Evolutionary conservation across 2,888 invertebrate species (phyloP).

Genomic region (Cryptocheilus praepositus): DNA sequence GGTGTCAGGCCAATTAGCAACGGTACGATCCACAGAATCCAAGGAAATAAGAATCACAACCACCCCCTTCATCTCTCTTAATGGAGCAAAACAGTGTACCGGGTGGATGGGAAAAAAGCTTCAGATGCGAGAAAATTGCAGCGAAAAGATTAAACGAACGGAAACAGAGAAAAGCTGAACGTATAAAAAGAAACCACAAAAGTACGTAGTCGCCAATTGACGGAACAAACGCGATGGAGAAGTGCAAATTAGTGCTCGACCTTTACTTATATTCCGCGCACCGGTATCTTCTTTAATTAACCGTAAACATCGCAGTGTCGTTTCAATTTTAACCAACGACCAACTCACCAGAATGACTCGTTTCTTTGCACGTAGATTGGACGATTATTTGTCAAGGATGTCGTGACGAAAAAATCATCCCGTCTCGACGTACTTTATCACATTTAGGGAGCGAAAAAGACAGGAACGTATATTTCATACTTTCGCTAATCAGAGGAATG

Average conservation of each 20-base stretch:
- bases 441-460: neutral
- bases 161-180: neutral
- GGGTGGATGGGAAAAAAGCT: neutral
- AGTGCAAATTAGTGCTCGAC: constrained; percentile 27
- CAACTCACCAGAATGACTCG: neutral
- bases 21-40: neutral
- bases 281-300: constrained; percentile 26
- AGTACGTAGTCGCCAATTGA: constrained; percentile 7
- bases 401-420: neutral
- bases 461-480: neutral
- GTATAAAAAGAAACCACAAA: neutral
- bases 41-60: neutral
- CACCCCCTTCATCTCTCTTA: neutral
- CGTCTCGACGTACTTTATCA: neutral
- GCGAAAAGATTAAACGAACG: neutral
- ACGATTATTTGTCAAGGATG: neutral
- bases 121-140: neutral
- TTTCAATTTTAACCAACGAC: constrained; percentile 14
- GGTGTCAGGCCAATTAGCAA: neutral
- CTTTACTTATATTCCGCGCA: constrained; percentile 7
- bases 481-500: neutral
- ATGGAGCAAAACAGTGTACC: neutral
- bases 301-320: constrained; percentile 22
- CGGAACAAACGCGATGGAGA: neutral
- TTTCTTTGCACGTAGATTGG: no score